Percentiles rank a stretch among this genome's conserved stretches.
These are phyloP conservation scores for Scrobipalpa atriplicella DNA, from an alignment of 2,888 invertebrate genomes.

Conservation along the genomic window DNA sequence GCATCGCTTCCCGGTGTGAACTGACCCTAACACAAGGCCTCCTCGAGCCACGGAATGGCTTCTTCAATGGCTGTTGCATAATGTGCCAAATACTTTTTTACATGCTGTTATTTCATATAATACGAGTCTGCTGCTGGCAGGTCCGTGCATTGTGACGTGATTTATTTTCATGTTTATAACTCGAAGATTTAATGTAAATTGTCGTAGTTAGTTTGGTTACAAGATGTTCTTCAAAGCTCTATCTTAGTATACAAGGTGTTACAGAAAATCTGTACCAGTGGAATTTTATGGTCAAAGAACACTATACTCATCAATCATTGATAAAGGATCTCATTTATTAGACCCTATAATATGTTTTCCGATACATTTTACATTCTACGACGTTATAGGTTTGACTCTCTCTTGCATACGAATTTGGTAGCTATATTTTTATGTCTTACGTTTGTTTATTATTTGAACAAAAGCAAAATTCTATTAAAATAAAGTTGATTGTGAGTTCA, in stretches of 20 bases:
- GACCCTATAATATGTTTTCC: no score
- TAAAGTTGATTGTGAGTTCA: not conserved
- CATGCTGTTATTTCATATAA: constrained; percentile 26
- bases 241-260: no score
- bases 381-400: no score
- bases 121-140: constrained; percentile 14
- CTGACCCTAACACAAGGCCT: not conserved
- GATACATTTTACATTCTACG: no score
- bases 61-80: constrained; percentile 30
- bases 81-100: constrained; percentile 35
- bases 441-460: no score
- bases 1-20: not conserved
- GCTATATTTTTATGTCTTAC: no score
- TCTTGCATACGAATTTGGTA: no score
- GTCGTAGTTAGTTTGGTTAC: not conserved
- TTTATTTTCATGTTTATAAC: constrained; percentile 5
- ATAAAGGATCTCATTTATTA: no score
- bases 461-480: not conserved
- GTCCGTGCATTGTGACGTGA: not conserved
- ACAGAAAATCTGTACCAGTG: no score
- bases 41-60: constrained; percentile 12
- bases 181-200: not conserved
- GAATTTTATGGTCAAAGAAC: no score
- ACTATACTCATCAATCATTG: no score
- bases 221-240: not conserved